Conservation (phyloP, 2,797 vertebrate genomes). For the Pempheris klunzingeri region DNA sequence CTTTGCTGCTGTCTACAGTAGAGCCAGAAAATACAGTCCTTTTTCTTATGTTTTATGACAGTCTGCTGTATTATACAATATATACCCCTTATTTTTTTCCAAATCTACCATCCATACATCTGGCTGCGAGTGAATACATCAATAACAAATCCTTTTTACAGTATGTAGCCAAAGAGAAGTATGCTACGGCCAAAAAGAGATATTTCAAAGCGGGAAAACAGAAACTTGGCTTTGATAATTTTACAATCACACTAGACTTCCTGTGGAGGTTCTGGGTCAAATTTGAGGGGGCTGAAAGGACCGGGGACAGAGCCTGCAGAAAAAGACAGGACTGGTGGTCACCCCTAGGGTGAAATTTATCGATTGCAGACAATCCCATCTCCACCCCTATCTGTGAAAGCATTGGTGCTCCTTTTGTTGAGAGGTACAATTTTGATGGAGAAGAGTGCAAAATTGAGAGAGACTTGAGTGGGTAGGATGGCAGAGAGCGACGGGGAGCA, state of each 20-base stretch:
- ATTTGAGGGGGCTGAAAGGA: conserved; percentile 49
- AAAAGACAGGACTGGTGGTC: conserved; percentile 35
- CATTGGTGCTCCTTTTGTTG: conserved; percentile 67
- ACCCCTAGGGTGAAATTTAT: conserved; percentile 69
- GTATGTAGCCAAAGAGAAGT: conserved; percentile 27
- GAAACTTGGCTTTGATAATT: conserved; percentile 52
- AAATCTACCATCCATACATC: conserved; percentile 46
- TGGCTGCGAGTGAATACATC: conserved; percentile 27
- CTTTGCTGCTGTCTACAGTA: conserved; percentile 48
- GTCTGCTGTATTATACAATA: conserved; percentile 41
- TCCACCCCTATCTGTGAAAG: conserved; percentile 66
- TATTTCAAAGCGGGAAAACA: conserved; percentile 26
- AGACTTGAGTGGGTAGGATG: conserved; percentile 68
- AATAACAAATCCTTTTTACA: conserved; percentile 32
- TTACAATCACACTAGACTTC: conserved; percentile 52
- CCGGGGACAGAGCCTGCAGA: conserved; percentile 26
- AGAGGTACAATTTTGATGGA: conserved; percentile 69
- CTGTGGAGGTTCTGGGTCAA: conserved; percentile 54
- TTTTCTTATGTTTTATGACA: conserved; percentile 42
- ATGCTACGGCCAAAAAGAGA: conserved; percentile 15
- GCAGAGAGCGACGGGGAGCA: conserved; percentile 42
- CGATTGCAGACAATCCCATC: conserved; percentile 63
- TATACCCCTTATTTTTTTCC: conserved; percentile 49
- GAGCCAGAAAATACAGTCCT: conserved; percentile 47
- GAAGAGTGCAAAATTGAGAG: conserved; percentile 62